These are phyloP conservation scores for Caenorhabditis wallacei DNA, from an alignment of 2,888 invertebrate genomes.

Conservation along the genomic window DNA sequence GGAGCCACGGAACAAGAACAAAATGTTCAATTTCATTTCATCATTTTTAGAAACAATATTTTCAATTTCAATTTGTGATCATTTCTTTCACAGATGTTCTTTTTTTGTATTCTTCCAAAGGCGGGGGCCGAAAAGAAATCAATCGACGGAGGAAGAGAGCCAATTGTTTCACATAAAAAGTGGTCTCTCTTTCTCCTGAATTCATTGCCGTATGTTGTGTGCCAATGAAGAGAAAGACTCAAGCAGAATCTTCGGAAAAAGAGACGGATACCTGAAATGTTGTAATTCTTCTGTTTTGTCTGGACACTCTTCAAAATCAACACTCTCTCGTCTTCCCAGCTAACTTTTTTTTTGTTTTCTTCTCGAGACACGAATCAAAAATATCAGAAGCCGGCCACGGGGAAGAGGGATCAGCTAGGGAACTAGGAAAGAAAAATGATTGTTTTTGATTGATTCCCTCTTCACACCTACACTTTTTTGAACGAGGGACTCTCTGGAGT, in stretches of 20 bases:
- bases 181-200: not conserved
- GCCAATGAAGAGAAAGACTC: not conserved
- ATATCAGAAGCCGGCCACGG: not conserved
- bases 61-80: slow-evolving; percentile 48
- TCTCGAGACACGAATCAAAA: slow-evolving; percentile 27
- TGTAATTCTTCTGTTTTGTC: slow-evolving; percentile 20
- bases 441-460: slow-evolving; percentile 44
- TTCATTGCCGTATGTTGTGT: slow-evolving; percentile 6
- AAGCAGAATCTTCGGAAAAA: no score
- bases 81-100: slow-evolving; percentile 43
- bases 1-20: no score
- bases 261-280: slow-evolving; percentile 30
- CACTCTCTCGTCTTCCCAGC: slow-evolving; percentile 25
- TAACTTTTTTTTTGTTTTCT: slow-evolving; percentile 42
- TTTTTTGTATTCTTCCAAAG: slow-evolving; percentile 11
- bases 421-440: slow-evolving; percentile 14
- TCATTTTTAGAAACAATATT: not conserved
- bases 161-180: slow-evolving; percentile 59
- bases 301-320: slow-evolving; percentile 18
- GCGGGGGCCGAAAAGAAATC: slow-evolving; percentile 28
- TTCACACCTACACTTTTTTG: slow-evolving; percentile 45
- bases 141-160: not conserved
- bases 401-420: not conserved
- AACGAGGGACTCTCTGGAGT: not conserved
- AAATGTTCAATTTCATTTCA: not conserved